phyloP scores from a whole-genome alignment of 2,888 invertebrate species.

The Caenorhabditis sp. region DNA sequence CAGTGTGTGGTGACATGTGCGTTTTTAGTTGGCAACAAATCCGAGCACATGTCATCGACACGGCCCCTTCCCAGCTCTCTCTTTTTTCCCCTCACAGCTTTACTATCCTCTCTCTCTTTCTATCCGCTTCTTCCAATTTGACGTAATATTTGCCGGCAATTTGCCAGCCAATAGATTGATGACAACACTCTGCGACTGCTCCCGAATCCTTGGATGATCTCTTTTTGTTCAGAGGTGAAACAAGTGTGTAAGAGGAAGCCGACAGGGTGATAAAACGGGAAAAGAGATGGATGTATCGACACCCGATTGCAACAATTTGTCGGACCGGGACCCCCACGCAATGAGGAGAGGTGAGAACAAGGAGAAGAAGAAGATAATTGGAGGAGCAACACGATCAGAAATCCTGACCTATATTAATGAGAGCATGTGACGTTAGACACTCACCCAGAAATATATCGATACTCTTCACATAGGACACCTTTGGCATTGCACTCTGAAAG shows the following conservation, averaged over 20 bases:
- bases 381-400: conserved; percentile 21
- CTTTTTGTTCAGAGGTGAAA: conserved; percentile 23
- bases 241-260: conserved; percentile 48
- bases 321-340: conserved; percentile 41
- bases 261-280: conserved; percentile 48
- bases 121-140: conserved; percentile 50
- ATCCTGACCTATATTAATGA: conserved; percentile 7
- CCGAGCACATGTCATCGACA: conserved; percentile 58
- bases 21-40: conserved; percentile 63
- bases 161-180: conserved; percentile 68
- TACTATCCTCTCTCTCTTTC: conserved; percentile 15
- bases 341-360: conserved; percentile 29
- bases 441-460: conserved; percentile 90
- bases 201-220: neutral
- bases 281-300: conserved; percentile 21
- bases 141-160: conserved; percentile 63
- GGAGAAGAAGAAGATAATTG: conserved; percentile 32
- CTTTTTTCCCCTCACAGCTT: conserved; percentile 10
- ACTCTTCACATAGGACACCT: conserved; percentile 95
- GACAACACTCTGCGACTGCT: conserved; percentile 39
- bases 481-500: conserved; percentile 88
- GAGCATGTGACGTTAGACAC: conserved; percentile 24
- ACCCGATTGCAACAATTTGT: conserved; percentile 64
- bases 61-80: neutral
- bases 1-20: conserved; percentile 52